Evolutionary conservation across 2,888 invertebrate genomes (phyloP).

Genomic region (Zelleria hepariella): DNA sequence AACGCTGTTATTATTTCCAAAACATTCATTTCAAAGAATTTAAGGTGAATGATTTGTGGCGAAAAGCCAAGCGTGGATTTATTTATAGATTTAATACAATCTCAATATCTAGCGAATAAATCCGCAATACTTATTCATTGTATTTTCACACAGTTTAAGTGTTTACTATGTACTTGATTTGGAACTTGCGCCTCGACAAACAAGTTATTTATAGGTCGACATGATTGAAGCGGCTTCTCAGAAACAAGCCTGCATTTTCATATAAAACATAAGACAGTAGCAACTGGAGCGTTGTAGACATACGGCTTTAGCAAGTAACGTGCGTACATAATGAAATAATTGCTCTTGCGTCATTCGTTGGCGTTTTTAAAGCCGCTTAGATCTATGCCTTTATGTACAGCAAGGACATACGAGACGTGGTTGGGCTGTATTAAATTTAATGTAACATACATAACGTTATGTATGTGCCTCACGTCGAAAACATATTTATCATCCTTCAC

Average conservation of each 20-base stretch:
- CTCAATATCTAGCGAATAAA: neutral
- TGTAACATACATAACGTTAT: neutral
- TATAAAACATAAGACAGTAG: neutral
- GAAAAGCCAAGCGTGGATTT: slow-evolving; percentile 8
- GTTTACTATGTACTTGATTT: neutral
- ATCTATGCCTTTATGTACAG: neutral
- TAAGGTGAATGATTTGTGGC: slow-evolving; percentile 4
- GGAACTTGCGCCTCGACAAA: neutral
- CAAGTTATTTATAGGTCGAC: neutral
- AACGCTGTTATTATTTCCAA: neutral
- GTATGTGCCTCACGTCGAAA: neutral
- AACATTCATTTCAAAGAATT: neutral
- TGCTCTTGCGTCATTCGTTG: neutral
- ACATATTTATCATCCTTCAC: neutral
- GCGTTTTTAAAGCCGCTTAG: neutral
- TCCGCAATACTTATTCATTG: neutral
- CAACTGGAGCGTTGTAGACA: neutral
- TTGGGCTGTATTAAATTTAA: neutral
- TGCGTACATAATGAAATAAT: slow-evolving; percentile 1
- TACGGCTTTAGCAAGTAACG: neutral
- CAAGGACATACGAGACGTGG: neutral
- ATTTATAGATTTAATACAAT: slow-evolving; percentile 6
- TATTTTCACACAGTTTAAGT: neutral
- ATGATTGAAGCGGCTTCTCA: neutral
- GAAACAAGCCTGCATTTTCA: neutral